Base-by-base conservation (phyloP, 2,888 invertebrate species). In the Linyphia triangularis region DNA sequence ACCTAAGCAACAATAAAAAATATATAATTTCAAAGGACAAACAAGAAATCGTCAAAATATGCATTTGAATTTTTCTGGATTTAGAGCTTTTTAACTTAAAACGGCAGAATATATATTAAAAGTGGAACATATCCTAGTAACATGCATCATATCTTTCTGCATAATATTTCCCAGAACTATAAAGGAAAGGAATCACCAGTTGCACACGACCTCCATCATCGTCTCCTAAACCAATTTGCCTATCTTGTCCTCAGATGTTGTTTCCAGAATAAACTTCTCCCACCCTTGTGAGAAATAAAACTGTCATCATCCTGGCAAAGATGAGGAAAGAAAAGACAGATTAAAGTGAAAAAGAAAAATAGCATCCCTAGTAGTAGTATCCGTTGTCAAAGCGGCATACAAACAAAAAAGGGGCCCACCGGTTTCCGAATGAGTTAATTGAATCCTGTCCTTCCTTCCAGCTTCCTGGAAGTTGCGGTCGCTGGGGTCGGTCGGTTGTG, bases 361-460 rank as follows among this genome's bases (percentile, higher is more conserved):
- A 73, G 13, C 16, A 30, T 30, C 33, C 28, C 28, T 30, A 65
- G 30, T 51, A 43, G 51, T 51, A 79, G 51, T 28, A 69, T 69
- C 78, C 70, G 61, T 16, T 69, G 77, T 63, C 78, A 30, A 51
- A 85, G 70, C 59, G 70, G 67, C 70, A 69, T 33, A 72, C 59
- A 85, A 78, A 81, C 61, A 85, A 63, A 63, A 81, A 67, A 37
- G 22, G 19, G 40, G 61, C 33, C 26, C 67, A 59, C 67, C 72
- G 75, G 79, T 73, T 86, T 86, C 86, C 81, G 86, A 86, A 86
- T 69, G 73, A 86, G 81, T 81, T 86, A 86, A 86, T 86, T 86
- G 81, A 81, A 81, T 81, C 75, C 81, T 81, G 79, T 73, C 85
- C 70, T 85, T 79, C 72, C 51, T 51, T n/a, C 63, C 9, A 72